Percentiles rank a stretch among this genome's conserved stretches.
phyloP scores from a whole-genome alignment of 2,888 invertebrate genomes.

The Hedya salicella region DNA sequence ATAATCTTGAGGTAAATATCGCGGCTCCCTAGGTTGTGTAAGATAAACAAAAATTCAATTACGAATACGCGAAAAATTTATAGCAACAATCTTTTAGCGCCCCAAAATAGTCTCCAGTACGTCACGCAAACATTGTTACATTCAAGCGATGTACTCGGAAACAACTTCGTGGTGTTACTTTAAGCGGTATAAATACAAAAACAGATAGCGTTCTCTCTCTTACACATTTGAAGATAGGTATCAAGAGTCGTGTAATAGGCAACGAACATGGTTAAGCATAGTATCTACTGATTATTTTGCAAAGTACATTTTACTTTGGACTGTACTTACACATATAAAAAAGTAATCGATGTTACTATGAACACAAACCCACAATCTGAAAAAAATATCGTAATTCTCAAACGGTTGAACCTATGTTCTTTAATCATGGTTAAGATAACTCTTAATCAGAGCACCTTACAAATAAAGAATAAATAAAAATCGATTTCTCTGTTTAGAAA shows the following conservation, averaged over 20 bases:
- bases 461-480: too few species aligned
- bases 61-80: constrained; percentile 26
- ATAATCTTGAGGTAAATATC: constrained; percentile 26
- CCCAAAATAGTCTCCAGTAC: constrained; percentile 10
- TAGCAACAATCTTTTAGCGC: constrained; percentile 27
- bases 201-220: too few species aligned
- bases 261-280: background rate
- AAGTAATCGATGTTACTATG: too few species aligned
- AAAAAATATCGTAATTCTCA: too few species aligned
- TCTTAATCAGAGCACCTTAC: too few species aligned
- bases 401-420: too few species aligned
- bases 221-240: constrained; percentile 20
- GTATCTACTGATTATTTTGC: constrained; percentile 2
- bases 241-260: constrained; percentile 14
- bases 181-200: too few species aligned
- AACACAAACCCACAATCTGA: too few species aligned
- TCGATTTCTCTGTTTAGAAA: too few species aligned
- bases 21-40: constrained; percentile 9
- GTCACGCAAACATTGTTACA: constrained; percentile 17
- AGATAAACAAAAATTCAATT: constrained; percentile 37
- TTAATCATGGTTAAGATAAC: too few species aligned
- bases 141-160: constrained; percentile 14
- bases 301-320: background rate
- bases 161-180: constrained; percentile 5
- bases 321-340: too few species aligned